Conservation (phyloP, 2,113 vertebrate species). For the Zosterops japonicus region DNA sequence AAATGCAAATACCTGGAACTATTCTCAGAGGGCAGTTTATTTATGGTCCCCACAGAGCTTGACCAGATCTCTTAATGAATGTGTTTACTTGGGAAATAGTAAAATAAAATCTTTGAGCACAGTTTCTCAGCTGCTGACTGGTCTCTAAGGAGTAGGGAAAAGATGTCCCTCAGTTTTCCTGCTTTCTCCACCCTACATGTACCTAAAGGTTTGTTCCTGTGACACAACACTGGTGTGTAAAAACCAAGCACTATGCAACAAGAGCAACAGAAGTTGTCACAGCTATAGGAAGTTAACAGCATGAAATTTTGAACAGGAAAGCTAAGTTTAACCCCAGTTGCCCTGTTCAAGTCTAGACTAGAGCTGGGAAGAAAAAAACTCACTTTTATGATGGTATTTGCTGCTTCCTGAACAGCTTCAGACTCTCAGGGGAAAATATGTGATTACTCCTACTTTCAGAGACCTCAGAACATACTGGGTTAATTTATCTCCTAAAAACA, state of each 20-base stretch:
- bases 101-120: background rate
- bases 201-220: background rate
- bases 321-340: background rate
- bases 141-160: background rate
- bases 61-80: background rate
- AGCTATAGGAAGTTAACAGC: background rate
- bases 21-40: background rate
- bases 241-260: background rate
- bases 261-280: background rate
- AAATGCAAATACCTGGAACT: background rate
- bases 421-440: background rate
- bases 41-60: background rate
- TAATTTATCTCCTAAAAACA: background rate
- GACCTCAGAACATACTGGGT: background rate
- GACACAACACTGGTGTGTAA: background rate
- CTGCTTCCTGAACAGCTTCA: background rate
- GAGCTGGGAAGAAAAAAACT: background rate
- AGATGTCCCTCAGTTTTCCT: background rate
- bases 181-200: background rate
- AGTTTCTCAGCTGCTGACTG: background rate
- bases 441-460: background rate
- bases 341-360: background rate
- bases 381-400: fast-evolving
- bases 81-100: background rate
- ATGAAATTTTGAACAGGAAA: background rate